These are phyloP conservation scores for Eugnorisma glareosa DNA, from an alignment of 2,888 invertebrate genomes.

Conservation along the genomic window DNA sequence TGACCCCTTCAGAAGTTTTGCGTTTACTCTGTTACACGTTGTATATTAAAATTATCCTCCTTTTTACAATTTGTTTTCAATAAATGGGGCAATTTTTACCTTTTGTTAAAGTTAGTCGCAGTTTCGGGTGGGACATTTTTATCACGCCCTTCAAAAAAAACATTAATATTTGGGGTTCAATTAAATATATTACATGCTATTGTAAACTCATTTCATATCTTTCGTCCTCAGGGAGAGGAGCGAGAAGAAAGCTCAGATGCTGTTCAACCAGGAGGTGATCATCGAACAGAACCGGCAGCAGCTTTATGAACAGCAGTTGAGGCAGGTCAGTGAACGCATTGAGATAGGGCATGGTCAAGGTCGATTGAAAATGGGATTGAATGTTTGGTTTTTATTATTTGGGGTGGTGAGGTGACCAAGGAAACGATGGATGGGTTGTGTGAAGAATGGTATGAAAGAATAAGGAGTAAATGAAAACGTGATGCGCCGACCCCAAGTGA, in stretches of 20 bases:
- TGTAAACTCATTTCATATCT: slow-evolving; percentile 20
- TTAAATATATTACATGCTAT: not conserved
- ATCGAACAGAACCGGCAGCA: slow-evolving; percentile 89
- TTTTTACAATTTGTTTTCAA: too few relatives aligned
- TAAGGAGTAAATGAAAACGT: too few relatives aligned
- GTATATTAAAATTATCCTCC: too few relatives aligned
- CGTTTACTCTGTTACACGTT: too few relatives aligned
- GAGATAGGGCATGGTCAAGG: slow-evolving; percentile 13
- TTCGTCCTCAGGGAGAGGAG: slow-evolving; percentile 88
- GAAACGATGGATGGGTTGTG: too few relatives aligned
- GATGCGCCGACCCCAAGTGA: too few relatives aligned
- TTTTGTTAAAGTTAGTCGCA: too few relatives aligned
- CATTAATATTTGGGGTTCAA: not conserved
- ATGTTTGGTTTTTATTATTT: not conserved
- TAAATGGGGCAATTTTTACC: too few relatives aligned
- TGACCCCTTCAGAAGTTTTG: too few relatives aligned
- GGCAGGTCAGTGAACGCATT: slow-evolving; percentile 79
- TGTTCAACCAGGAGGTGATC: slow-evolving; percentile 91
- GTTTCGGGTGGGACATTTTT: too few relatives aligned
- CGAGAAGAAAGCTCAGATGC: slow-evolving; percentile 91
- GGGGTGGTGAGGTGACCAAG: not conserved
- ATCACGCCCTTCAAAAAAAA: too few relatives aligned
- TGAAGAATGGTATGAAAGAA: too few relatives aligned
- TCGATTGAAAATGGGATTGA: not conserved
- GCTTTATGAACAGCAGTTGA: slow-evolving; percentile 86